Percentiles rank a stretch among this genome's conserved stretches.
Conservation (phyloP, 1,140 invertebrate species). For the Oedothorax gibbosus region DNA sequence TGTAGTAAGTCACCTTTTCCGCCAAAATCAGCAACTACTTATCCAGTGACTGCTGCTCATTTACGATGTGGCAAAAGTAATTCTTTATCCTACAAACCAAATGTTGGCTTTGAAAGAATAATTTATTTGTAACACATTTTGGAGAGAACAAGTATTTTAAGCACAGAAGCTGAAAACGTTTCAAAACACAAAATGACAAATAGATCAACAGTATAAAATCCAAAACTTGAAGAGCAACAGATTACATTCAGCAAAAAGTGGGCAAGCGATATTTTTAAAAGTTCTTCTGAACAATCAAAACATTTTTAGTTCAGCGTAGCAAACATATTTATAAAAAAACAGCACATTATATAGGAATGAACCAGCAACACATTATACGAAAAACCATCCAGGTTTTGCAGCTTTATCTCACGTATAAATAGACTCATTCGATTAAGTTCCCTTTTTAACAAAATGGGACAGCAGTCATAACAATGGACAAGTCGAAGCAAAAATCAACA, state of each 20-base stretch:
- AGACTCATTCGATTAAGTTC: not conserved
- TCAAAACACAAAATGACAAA: slow-evolving; percentile 25
- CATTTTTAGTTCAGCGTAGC: not conserved
- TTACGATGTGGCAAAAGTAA: slow-evolving; percentile 4
- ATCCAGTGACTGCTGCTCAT: not conserved
- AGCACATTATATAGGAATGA: slow-evolving; percentile 8
- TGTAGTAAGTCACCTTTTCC: too few species aligned
- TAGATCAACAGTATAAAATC: slow-evolving; percentile 48
- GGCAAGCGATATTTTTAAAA: not conserved
- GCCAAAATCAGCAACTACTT: slow-evolving; percentile 8
- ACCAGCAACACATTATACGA: slow-evolving; percentile 19
- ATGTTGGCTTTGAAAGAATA: slow-evolving; percentile 56
- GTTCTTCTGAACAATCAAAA: not conserved
- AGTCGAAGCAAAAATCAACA: too few species aligned
- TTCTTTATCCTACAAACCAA: not conserved
- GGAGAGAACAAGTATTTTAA: slow-evolving; percentile 50
- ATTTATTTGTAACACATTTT: slow-evolving; percentile 56
- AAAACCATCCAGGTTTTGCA: not conserved
- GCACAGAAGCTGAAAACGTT: slow-evolving; percentile 46
- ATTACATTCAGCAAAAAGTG: slow-evolving; percentile 17
- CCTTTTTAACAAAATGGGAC: not conserved
- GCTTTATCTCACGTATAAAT: not conserved
- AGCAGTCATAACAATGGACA: too few species aligned
- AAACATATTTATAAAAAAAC: slow-evolving; percentile 25
- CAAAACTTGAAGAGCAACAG: slow-evolving; percentile 21